Evolutionary conservation across 2,888 invertebrate genomes (phyloP).

Genomic region (Abrostola tripartita): DNA sequence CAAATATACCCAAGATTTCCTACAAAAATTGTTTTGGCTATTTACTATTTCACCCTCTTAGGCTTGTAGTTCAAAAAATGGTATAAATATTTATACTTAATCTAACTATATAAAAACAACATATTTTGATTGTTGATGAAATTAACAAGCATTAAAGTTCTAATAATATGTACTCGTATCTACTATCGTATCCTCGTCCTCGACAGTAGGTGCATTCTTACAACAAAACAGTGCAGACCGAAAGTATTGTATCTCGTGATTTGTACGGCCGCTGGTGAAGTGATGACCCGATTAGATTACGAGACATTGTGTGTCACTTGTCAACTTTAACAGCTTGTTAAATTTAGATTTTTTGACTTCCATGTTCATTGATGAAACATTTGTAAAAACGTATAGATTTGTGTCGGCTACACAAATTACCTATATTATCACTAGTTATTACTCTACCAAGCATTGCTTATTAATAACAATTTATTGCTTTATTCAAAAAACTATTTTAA

Average conservation of each 20-base stretch:
- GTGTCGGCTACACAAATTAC: constrained; percentile 6
- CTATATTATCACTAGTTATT: background rate
- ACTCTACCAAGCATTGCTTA: constrained; percentile 1
- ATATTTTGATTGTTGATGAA: too few species aligned
- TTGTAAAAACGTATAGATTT: constrained; percentile 20
- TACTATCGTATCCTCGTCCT: background rate
- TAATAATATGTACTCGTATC: too few species aligned
- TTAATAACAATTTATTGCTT: background rate
- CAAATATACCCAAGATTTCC: too few species aligned
- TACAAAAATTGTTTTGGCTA: too few species aligned
- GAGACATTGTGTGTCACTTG: constrained; percentile 80
- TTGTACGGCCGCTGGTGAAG: constrained; percentile 56
- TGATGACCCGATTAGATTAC: constrained; percentile 79
- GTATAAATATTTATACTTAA: too few species aligned
- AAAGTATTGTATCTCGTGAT: constrained; percentile 53
- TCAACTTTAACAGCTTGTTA: constrained; percentile 68
- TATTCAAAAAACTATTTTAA: too few species aligned
- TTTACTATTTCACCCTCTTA: too few species aligned
- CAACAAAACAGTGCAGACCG: constrained; percentile 18
- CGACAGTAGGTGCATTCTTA: background rate
- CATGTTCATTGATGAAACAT: constrained; percentile 47
- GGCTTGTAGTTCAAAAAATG: too few species aligned
- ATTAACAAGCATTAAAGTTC: too few species aligned
- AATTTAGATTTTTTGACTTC: constrained; percentile 63
- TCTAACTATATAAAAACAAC: too few species aligned